phyloP scores from a whole-genome alignment of 2,888 invertebrate genomes.

The Timema podura region DNA sequence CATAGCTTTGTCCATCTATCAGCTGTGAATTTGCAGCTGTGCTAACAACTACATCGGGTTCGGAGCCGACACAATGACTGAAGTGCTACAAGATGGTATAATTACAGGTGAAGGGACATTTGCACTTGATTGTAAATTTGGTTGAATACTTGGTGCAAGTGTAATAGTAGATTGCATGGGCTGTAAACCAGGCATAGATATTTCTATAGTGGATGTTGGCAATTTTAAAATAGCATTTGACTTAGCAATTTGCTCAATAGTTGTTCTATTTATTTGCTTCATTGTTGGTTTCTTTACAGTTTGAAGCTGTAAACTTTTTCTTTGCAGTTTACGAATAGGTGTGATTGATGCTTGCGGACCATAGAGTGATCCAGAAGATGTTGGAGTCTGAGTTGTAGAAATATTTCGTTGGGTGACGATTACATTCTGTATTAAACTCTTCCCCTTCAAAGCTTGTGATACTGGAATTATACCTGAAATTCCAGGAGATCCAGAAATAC shows the following conservation, averaged over 20 bases:
- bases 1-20: constrained; percentile 56
- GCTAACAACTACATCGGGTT: not conserved
- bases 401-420: too few species aligned
- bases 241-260: constrained; percentile 26
- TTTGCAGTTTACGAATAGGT: too few species aligned
- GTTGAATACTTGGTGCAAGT: constrained; percentile 8
- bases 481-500: too few species aligned
- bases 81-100: constrained; percentile 3
- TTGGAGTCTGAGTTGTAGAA: too few species aligned
- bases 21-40: constrained; percentile 22
- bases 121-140: not conserved
- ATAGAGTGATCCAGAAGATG: too few species aligned
- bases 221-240: constrained; percentile 27
- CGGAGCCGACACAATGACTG: not conserved
- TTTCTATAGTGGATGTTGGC: constrained; percentile 2
- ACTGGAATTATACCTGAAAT: too few species aligned
- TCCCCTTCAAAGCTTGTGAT: too few species aligned
- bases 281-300: constrained; percentile 29
- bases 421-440: too few species aligned
- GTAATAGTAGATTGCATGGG: constrained; percentile 17
- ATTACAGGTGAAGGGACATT: not conserved
- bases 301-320: not conserved
- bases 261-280: constrained; percentile 33
- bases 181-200: constrained; percentile 17
- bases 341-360: too few species aligned